Evolutionary conservation across 2,888 invertebrate species (phyloP), one percentile per base, ranked within the genome.

Genomic region (Tolmerus cingulatus): DNA sequence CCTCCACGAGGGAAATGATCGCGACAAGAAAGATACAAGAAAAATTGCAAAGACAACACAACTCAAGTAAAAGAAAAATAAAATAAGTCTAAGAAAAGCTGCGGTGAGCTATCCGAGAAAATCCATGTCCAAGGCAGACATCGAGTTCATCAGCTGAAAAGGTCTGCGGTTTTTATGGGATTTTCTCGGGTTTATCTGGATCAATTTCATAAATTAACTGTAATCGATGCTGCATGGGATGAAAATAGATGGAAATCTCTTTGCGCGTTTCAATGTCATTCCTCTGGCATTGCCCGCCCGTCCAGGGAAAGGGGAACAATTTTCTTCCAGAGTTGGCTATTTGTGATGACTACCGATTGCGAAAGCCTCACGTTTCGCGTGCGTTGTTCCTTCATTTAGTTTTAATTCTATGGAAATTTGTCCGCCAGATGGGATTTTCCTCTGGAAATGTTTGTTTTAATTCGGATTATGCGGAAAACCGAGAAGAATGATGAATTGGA

Each of bases 241-340:
- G 46, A 51, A 81, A 81, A 81, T 81, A 81, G 81, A 81, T 51
- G 46, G 81, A 51, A 81, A 81, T 81, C 78, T 55, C 78, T 78
- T 34, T 40, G 40, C 19, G n/a, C 19, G 77, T 40, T 77, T n/a
- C 78, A 78, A 78, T 78, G 37, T 78, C 78, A 78, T 78, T 78
- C 23, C 78, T 40, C 43, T 43, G 78, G 76, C 8, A 19, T 40
- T 40, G 40, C 40, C 23, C 2, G 12, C 27, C 12, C 57, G 9
- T 1, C 19, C 55, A 66, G 66, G 51, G 66, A 66, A 66, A 66
- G 66, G 66, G 66, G 23, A 1, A 23, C 3, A 8, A 12, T 23
- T 19, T 19, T 66, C 66, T 66, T 66, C 66, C 27, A 23, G 9
- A 19, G 23, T 9, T 66, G 57, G 5, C 57, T 57, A 23, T 40